Percentiles rank a stretch among this genome's conserved stretches.
Conservation (phyloP, 1,140 invertebrate species). For the Dinoponera quadriceps region DNA sequence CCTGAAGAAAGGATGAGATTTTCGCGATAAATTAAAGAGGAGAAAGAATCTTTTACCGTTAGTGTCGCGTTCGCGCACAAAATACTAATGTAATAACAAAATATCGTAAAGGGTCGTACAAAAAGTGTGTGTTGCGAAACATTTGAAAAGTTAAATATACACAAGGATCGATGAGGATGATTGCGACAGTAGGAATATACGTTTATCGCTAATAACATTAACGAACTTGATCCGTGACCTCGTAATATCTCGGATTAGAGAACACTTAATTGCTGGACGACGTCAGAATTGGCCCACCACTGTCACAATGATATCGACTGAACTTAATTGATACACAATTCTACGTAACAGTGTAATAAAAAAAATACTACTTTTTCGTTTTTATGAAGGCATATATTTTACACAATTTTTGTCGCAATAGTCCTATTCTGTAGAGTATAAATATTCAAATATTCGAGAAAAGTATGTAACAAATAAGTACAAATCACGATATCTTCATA, state of each 20-base stretch:
- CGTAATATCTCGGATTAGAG: neutral
- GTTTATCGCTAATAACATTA: constrained; percentile 31
- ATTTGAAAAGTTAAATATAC: neutral
- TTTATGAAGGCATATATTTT: constrained; percentile 63
- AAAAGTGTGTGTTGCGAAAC: neutral
- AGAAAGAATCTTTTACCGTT: neutral
- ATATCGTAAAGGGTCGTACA: no score
- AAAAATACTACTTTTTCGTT: constrained; percentile 54
- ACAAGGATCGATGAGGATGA: constrained; percentile 13
- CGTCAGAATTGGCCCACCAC: neutral
- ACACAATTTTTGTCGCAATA: constrained; percentile 53
- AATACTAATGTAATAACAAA: neutral
- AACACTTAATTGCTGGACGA: constrained; percentile 26
- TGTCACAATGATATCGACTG: constrained; percentile 16
- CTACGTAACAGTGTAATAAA: constrained; percentile 47
- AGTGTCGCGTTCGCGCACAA: neutral
- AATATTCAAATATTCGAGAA: constrained; percentile 39
- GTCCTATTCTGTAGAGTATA: constrained; percentile 54
- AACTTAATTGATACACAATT: constrained; percentile 49
- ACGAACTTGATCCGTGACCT: neutral
- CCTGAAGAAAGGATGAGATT: no score
- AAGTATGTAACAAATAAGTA: constrained; percentile 23
- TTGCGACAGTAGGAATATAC: constrained; percentile 19
- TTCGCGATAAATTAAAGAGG: neutral
- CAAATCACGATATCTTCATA: constrained; percentile 3